Evolutionary conservation across 2,797 vertebrate genomes (phyloP), one percentile per base, ranked within the genome.

Genomic region (Sebastes itinus): DNA sequence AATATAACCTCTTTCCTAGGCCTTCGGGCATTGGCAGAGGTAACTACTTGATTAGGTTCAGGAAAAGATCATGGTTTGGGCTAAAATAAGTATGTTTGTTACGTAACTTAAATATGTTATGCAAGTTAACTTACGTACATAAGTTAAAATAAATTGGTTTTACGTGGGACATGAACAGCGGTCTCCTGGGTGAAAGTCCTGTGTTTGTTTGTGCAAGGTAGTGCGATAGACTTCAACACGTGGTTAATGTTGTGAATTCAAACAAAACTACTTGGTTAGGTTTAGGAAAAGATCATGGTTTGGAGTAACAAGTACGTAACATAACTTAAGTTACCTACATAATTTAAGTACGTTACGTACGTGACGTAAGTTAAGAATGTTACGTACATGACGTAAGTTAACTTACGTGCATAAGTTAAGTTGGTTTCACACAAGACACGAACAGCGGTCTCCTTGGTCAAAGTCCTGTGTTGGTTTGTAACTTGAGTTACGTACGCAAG

Each of bases 11-110:
- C 35, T 0, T 38, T 38, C 12, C 35, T 14, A 38, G 35, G 12
- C 0, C 12, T 38, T 38, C 35, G 12, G 12, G 0, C 0, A 5
- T 14, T 38, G 35, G 5, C 12, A 0, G 35, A 38, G 12, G 5
- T 38, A 38, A 38, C 35, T 38, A 38, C 35, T 38, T 38, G 35
- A 0, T 38, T 38, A 38, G 35, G 35, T 38, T 38, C 35, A 38
- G 35, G 35, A 14, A 38, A 38, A 38, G 35, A 38, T 38, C 35
- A 38, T 14, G 35, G 35, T 38, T 38, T 0, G 35, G 35, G 35
- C 35, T 38, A 38, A 0, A 38, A 38, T 38, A 38, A 38, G 12
- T 38, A 16, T 16, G 38, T 42, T 42, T 42, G 1, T 42, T 42
- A 14, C 16, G 38, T 42, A 42, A 42, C 14, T 42, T 42, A 42